Evolutionary conservation across 2,888 invertebrate genomes (phyloP).

Genomic region (Octonoba sinensis): DNA sequence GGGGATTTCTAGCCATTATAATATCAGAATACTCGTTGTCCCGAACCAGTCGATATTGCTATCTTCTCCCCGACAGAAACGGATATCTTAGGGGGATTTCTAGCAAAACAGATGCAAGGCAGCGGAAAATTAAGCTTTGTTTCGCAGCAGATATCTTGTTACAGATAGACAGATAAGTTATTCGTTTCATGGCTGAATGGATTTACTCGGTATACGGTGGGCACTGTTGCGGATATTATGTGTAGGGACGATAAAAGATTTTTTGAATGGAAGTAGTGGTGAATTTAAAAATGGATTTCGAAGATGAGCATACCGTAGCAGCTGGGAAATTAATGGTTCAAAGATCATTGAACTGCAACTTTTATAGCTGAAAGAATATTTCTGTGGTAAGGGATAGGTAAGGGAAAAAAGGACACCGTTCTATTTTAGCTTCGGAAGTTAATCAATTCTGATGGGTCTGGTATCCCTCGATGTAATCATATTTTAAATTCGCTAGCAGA

Average conservation of each 20-base stretch:
- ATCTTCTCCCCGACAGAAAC: conserved; percentile 24
- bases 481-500: no score
- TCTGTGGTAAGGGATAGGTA: no score
- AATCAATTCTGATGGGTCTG: no score
- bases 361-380: no score
- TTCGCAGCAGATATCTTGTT: conserved; percentile 27
- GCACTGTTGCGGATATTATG: not conserved
- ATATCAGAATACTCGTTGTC: not conserved
- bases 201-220: conserved; percentile 2
- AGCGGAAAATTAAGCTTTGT: conserved; percentile 53
- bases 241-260: conserved; percentile 12
- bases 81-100: conserved; percentile 31
- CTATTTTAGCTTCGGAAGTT: no score
- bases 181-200: conserved; percentile 27
- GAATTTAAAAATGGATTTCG: conserved; percentile 13
- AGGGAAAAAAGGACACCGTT: no score
- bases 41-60: conserved; percentile 20
- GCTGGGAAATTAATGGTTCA: conserved; percentile 5
- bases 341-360: not conserved
- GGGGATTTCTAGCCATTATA: not conserved
- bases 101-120: conserved; percentile 43
- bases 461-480: no score
- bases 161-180: conserved; percentile 30
- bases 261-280: conserved; percentile 6
- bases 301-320: not conserved